Percentiles rank a stretch among this genome's conserved stretches.
These are phyloP conservation scores for Acleris literana DNA, from an alignment of 2,888 invertebrate genomes.

Conservation along the genomic window DNA sequence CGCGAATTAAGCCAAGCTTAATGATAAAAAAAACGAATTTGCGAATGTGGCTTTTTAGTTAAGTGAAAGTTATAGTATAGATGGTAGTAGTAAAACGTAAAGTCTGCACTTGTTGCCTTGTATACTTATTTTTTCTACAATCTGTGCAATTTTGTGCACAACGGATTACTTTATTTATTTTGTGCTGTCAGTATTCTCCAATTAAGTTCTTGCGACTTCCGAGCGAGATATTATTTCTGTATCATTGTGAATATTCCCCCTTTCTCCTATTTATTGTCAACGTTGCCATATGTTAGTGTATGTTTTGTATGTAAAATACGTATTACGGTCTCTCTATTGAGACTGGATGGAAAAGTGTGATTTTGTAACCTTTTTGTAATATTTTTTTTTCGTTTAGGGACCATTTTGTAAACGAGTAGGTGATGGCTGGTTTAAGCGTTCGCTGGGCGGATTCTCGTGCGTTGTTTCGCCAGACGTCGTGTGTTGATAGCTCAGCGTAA, in stretches of 20 bases:
- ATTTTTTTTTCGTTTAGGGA: conserved; percentile 76
- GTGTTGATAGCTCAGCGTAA: conserved; percentile 48
- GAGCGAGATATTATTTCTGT: conserved; percentile 51
- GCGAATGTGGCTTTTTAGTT: conserved; percentile 78
- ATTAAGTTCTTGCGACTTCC: conserved; percentile 49
- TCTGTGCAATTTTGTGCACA: conserved; percentile 67
- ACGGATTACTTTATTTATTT: conserved; percentile 67
- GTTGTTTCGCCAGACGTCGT: conserved; percentile 71
- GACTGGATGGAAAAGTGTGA: conserved; percentile 68
- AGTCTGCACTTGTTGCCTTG: conserved; percentile 84
- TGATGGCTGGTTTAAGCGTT: conserved; percentile 55
- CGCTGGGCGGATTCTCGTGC: conserved; percentile 44
- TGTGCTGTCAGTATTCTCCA: conserved; percentile 63
- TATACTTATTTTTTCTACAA: conserved; percentile 76
- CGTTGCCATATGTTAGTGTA: conserved; percentile 83
- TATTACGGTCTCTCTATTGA: conserved; percentile 71
- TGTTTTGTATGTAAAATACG: conserved; percentile 77
- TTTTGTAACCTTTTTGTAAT: conserved; percentile 74
- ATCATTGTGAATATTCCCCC: conserved; percentile 72
- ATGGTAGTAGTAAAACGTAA: conserved; percentile 78
- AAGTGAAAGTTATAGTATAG: conserved; percentile 73
- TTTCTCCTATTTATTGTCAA: conserved; percentile 81
- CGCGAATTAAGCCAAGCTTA: conserved; percentile 81
- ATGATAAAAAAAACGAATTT: conserved; percentile 59
- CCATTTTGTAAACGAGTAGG: conserved; percentile 76